These are phyloP conservation scores for Athetis lepigone DNA, from an alignment of 2,888 invertebrate species.

Conservation along the genomic window DNA sequence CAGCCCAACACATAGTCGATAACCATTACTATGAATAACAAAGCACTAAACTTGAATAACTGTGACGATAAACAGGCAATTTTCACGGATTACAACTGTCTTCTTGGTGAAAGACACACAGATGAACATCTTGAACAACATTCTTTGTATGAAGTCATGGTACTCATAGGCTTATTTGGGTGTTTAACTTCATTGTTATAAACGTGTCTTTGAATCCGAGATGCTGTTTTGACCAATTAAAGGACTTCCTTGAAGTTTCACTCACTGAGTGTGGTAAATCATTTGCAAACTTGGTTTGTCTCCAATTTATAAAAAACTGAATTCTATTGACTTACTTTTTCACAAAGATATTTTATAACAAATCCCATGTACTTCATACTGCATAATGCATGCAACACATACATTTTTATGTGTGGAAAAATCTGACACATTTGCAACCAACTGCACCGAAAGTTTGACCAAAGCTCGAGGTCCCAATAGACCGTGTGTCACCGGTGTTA, in stretches of 20 bases:
- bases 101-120: conserved; percentile 66
- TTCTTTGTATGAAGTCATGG: background rate
- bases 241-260: too few relatives aligned
- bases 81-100: conserved; percentile 77
- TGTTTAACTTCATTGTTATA: background rate
- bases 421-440: background rate
- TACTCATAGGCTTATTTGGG: background rate
- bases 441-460: conserved; percentile 16
- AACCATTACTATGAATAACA: conserved; percentile 62
- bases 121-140: conserved; percentile 36
- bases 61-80: conserved; percentile 76
- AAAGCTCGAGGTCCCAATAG: conserved; percentile 47
- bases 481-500: conserved; percentile 81
- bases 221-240: background rate
- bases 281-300: too few relatives aligned
- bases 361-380: too few relatives aligned
- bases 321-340: too few relatives aligned
- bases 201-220: background rate
- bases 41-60: conserved; percentile 68
- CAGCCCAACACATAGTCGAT: conserved; percentile 53
- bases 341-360: too few relatives aligned
- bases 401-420: too few relatives aligned
- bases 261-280: too few relatives aligned
- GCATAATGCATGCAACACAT: too few relatives aligned
- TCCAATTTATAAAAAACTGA: too few relatives aligned